Evolutionary conservation across 2,113 vertebrate genomes (phyloP).

Genomic region (Sylvia atricapilla): DNA sequence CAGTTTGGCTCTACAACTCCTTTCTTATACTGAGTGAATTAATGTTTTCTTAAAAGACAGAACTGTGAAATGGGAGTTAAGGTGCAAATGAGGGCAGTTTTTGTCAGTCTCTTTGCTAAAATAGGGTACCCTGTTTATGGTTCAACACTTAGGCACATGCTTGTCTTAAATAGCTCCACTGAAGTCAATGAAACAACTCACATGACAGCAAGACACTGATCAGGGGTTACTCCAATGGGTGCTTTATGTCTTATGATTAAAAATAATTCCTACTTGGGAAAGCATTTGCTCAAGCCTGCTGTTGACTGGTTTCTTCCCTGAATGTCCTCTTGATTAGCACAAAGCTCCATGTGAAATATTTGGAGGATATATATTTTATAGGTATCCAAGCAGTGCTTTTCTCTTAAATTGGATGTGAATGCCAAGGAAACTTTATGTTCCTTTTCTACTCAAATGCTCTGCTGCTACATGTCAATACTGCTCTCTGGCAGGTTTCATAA

Average conservation of each 20-base stretch:
- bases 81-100: background rate
- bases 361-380: slow-evolving; percentile 28
- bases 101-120: background rate
- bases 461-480: background rate
- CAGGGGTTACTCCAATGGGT: background rate
- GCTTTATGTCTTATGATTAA: slow-evolving; percentile 7
- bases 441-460: slow-evolving; percentile 19
- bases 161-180: background rate
- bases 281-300: slow-evolving; percentile 25
- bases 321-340: slow-evolving; percentile 43
- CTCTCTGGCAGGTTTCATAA: background rate
- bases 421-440: background rate
- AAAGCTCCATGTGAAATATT: background rate
- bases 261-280: slow-evolving; percentile 10
- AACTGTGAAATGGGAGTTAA: background rate
- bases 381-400: background rate
- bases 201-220: background rate
- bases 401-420: slow-evolving; percentile 9
- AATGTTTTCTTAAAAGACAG: background rate
- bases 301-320: slow-evolving; percentile 4
- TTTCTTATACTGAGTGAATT: background rate
- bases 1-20: background rate
- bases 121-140: background rate
- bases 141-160: background rate
- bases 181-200: slow-evolving; percentile 17